phyloP scores from a whole-genome alignment of 2,888 invertebrate genomes.

The Prenolepis imparis region DNA sequence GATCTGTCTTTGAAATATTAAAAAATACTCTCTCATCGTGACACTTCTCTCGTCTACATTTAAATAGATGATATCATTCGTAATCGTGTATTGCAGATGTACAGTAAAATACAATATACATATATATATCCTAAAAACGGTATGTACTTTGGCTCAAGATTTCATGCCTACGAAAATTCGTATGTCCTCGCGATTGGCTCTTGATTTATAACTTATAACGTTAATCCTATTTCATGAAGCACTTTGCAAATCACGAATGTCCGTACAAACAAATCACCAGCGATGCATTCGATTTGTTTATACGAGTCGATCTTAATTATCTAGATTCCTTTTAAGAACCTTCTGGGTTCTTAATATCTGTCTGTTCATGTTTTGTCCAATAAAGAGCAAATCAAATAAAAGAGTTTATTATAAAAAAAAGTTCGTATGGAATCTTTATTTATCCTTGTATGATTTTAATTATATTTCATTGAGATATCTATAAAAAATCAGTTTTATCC shows the following conservation, averaged over 20 bases:
- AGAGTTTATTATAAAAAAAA: background rate
- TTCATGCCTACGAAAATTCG: constrained; percentile 50
- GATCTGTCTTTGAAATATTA: constrained; percentile 57
- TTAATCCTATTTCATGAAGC: constrained; percentile 44
- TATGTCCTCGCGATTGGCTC: background rate
- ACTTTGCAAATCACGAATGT: constrained; percentile 36
- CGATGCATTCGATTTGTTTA: constrained; percentile 24
- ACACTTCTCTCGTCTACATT: constrained; percentile 20
- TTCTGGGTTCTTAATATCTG: background rate
- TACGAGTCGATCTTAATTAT: background rate
- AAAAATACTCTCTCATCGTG: constrained; percentile 65
- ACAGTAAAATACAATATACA: constrained; percentile 45
- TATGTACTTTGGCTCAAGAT: constrained; percentile 64
- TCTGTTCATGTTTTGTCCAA: background rate
- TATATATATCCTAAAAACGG: constrained; percentile 51
- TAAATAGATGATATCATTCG: constrained; percentile 28
- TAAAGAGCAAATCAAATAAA: background rate
- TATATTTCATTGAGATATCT: background rate
- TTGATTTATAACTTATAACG: constrained; percentile 30
- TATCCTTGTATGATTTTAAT: background rate
- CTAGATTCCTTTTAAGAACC: background rate
- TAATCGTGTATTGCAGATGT: constrained; percentile 2
- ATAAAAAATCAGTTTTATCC: constrained; percentile 17
- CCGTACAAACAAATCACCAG: background rate
- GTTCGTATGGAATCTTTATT: background rate